A percentile compares a stretch with the other conserved stretches of the same genome.
Evolutionary conservation across 1,140 invertebrate genomes (phyloP).

Genomic region (Centruroides sculpturatus): DNA sequence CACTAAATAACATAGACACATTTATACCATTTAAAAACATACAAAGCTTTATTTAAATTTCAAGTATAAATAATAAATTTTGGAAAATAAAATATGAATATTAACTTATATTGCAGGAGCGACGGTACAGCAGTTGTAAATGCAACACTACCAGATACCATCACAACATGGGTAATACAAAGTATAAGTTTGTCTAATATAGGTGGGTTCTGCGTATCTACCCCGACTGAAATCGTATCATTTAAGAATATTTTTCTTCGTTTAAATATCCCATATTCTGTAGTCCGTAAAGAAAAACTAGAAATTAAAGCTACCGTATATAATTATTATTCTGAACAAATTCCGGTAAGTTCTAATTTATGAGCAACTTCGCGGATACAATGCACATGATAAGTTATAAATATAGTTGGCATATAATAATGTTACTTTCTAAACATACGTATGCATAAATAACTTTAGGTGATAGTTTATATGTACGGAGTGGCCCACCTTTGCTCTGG

Average conservation of each 20-base stretch:
- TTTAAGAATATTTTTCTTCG: slow-evolving; percentile 28
- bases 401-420: too few relatives aligned
- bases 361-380: too few relatives aligned
- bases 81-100: too few relatives aligned
- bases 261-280: slow-evolving; percentile 27
- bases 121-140: not conserved
- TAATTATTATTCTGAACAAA: slow-evolving; percentile 22
- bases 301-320: slow-evolving; percentile 29
- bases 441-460: slow-evolving; percentile 8
- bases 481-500: slow-evolving; percentile 25
- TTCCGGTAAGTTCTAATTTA: slow-evolving; percentile 1
- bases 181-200: slow-evolving; percentile 23
- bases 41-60: too few relatives aligned
- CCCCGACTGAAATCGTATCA: slow-evolving; percentile 22
- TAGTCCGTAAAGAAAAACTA: slow-evolving; percentile 28
- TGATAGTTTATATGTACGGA: slow-evolving; percentile 22
- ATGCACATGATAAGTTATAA: too few relatives aligned
- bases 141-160: slow-evolving; percentile 25
- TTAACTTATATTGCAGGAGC: not conserved
- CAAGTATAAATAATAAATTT: too few relatives aligned
- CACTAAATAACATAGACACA: too few relatives aligned
- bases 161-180: slow-evolving; percentile 30
- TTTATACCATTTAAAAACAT: too few relatives aligned
- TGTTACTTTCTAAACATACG: too few relatives aligned
- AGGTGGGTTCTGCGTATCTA: slow-evolving; percentile 26